phyloP scores from a whole-genome alignment of 2,113 vertebrate species.

The Cebus imitator region DNA sequence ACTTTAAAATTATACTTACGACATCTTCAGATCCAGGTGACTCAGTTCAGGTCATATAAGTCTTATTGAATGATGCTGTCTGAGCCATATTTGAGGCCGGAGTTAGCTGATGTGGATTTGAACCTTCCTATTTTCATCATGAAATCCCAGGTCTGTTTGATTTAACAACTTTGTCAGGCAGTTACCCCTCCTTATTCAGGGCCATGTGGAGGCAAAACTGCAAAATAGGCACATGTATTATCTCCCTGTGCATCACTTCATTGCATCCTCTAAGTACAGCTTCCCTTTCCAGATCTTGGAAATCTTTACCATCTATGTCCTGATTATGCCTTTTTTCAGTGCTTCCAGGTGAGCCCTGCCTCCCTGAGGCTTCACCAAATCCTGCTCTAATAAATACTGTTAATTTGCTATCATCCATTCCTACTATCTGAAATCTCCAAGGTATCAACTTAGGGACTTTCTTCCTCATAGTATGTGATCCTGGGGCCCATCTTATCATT shows the following conservation, averaged over 20 bases:
- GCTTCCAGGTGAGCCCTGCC: background rate
- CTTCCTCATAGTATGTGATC: background rate
- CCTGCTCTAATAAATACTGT: background rate
- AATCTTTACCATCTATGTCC: background rate
- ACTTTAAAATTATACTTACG: background rate
- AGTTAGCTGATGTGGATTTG: background rate
- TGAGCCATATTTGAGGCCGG: background rate
- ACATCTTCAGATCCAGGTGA: background rate
- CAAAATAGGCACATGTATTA: background rate
- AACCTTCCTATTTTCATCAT: background rate
- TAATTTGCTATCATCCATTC: background rate
- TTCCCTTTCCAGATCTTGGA: background rate
- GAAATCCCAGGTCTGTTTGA: background rate
- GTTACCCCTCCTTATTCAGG: background rate
- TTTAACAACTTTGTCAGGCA: background rate
- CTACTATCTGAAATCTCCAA: background rate
- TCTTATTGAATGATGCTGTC: background rate
- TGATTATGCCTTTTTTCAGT: background rate
- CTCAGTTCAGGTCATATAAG: background rate
- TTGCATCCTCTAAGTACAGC: background rate
- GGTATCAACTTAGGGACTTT: background rate
- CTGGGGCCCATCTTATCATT: background rate
- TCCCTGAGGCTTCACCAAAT: background rate
- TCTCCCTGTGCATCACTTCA: background rate
- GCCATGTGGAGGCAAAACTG: background rate